Evolutionary conservation across 2,888 invertebrate species (phyloP).

Genomic region (Lepidochrysops patricia): DNA sequence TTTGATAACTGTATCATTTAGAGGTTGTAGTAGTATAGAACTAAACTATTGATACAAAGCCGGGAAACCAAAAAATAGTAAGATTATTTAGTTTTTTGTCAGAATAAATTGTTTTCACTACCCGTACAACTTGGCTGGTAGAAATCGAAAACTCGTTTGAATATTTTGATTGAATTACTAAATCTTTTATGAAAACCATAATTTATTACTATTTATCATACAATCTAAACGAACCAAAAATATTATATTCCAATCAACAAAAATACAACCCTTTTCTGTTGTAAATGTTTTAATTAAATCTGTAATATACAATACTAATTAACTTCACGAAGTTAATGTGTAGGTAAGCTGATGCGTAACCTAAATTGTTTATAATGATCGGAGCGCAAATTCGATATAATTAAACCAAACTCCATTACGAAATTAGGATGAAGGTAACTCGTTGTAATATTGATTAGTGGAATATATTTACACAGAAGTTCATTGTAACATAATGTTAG

Average conservation of each 20-base stretch:
- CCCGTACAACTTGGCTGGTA: too few species aligned
- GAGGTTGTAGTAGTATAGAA: too few species aligned
- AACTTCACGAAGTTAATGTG: neutral
- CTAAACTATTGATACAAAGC: too few species aligned
- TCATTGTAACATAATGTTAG: neutral
- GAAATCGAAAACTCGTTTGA: too few species aligned
- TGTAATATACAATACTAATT: neutral
- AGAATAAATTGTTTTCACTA: too few species aligned
- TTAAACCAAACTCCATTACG: neutral
- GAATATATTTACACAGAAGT: neutral
- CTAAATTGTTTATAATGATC: conserved; percentile 8
- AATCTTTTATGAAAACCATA: neutral
- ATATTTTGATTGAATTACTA: too few species aligned
- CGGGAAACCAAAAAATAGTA: too few species aligned
- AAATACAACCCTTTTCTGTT: neutral
- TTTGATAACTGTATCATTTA: too few species aligned
- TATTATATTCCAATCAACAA: neutral
- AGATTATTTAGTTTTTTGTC: too few species aligned
- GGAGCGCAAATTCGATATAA: neutral
- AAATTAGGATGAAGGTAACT: neutral
- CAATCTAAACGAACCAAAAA: neutral
- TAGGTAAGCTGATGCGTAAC: conserved; percentile 1
- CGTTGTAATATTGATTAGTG: neutral
- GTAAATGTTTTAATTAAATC: neutral
- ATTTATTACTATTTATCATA: neutral